A percentile compares a stretch with the other conserved stretches of the same genome.
These are phyloP conservation scores for Myopa tessellatipennis DNA, from an alignment of 2,888 invertebrate genomes.

Conservation along the genomic window DNA sequence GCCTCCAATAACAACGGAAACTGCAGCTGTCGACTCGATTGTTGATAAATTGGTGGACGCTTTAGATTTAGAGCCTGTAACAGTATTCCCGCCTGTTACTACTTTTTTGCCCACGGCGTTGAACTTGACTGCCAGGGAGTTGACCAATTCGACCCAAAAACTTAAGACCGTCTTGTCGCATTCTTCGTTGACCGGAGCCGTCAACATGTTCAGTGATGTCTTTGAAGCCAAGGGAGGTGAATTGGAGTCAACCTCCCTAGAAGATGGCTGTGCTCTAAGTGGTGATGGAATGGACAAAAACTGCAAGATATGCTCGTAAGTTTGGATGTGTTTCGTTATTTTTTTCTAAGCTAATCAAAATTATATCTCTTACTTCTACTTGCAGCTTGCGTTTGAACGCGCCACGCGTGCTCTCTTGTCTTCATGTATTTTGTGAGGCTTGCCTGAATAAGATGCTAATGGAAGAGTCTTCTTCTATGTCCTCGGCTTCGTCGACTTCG, in stretches of 20 bases:
- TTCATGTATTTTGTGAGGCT: constrained; percentile 94
- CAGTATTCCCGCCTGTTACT: constrained; percentile 34
- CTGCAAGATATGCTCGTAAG: constrained; percentile 77
- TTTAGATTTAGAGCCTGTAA: constrained; percentile 45
- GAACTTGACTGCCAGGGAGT: constrained; percentile 12
- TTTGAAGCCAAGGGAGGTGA: constrained; percentile 62
- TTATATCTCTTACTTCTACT: background rate
- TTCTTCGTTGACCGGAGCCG: constrained; percentile 46
- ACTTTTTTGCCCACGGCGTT: constrained; percentile 37
- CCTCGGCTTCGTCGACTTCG: constrained; percentile 67
- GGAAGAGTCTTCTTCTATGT: constrained; percentile 72
- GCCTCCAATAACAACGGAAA: background rate
- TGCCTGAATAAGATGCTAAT: constrained; percentile 86
- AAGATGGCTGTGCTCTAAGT: constrained; percentile 63
- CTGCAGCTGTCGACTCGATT: constrained; percentile 48
- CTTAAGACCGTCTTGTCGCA: constrained; percentile 49
- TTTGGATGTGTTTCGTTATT: constrained; percentile 45
- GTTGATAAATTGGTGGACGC: constrained; percentile 48
- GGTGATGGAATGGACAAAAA: constrained; percentile 71
- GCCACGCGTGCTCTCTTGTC: constrained; percentile 90
- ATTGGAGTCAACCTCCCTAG: constrained; percentile 63
- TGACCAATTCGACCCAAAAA: constrained; percentile 48
- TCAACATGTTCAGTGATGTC: constrained; percentile 52
- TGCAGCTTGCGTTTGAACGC: constrained; percentile 79
- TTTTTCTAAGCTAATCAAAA: constrained; percentile 72